Conservation (phyloP, 30 jellyfish, hydroid and myxozoan species). For the Pseudorhiza aurosa region DNA sequence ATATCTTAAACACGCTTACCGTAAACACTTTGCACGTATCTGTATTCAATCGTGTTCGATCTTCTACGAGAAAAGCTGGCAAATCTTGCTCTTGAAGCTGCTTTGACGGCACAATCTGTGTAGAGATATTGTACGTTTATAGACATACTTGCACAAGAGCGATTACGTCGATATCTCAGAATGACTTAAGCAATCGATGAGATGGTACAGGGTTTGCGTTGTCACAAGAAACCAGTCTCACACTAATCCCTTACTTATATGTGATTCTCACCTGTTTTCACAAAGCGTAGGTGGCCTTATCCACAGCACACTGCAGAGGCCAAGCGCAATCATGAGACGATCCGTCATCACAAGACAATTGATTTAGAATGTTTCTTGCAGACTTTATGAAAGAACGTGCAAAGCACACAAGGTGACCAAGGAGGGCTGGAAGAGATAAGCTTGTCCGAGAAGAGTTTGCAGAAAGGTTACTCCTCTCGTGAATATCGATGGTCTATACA, state of each 20-base stretch:
- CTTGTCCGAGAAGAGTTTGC: neutral
- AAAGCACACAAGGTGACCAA: constrained; percentile 17
- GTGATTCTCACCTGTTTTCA: constrained; percentile 21
- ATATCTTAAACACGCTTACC: constrained; percentile 3
- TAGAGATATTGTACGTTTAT: constrained; percentile 19
- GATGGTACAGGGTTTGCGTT: constrained; percentile 10
- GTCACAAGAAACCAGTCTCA: constrained; percentile 10
- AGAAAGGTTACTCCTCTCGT: neutral
- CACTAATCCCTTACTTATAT: constrained; percentile 20
- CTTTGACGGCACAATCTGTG: constrained; percentile 45
- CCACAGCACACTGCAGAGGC: constrained; percentile 36
- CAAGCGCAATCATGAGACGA: constrained; percentile 17
- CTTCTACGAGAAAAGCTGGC: neutral
- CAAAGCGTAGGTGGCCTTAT: constrained; percentile 49
- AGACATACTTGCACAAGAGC: neutral
- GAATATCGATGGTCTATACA: constrained; percentile 3
- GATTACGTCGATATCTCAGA: neutral
- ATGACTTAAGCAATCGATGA: neutral
- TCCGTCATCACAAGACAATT: constrained; percentile 35
- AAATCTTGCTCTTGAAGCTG: constrained; percentile 12
- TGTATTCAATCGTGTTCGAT: constrained; percentile 35
- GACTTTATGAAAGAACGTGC: constrained; percentile 4
- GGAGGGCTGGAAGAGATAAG: constrained; percentile 29
- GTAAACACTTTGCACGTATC: constrained; percentile 35
- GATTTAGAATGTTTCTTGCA: constrained; percentile 11